Conservation (phyloP, 2,113 vertebrate genomes). For the Perca fluviatilis region DNA sequence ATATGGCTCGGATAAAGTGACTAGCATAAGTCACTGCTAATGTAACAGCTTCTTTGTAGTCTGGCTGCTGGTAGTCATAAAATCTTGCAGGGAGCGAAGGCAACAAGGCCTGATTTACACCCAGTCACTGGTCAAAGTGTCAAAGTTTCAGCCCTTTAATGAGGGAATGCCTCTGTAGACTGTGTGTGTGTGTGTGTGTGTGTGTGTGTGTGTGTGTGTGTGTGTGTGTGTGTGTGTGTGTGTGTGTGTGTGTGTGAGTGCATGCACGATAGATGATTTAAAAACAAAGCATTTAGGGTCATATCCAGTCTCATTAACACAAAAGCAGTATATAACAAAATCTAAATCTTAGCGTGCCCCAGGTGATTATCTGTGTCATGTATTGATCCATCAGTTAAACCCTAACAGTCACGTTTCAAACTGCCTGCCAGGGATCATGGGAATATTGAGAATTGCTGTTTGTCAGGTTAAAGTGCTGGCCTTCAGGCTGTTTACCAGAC, state of each 20-base stretch:
- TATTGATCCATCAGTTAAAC: slow-evolving; percentile 24
- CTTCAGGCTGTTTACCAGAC: slow-evolving; percentile 20
- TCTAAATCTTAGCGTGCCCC: slow-evolving; percentile 11
- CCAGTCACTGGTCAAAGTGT: slow-evolving; percentile 35
- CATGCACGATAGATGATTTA: neutral
- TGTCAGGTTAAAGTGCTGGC: slow-evolving; percentile 19
- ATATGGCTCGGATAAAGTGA: slow-evolving; percentile 66
- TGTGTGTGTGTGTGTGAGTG: too few species aligned
- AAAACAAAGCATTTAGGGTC: slow-evolving; percentile 6
- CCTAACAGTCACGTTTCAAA: neutral
- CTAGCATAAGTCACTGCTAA: slow-evolving; percentile 51
- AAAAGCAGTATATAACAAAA: slow-evolving; percentile 1
- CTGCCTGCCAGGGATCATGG: neutral
- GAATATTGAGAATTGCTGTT: neutral
- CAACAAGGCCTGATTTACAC: slow-evolving; percentile 55
- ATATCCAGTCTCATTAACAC: slow-evolving; percentile 5
- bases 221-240: too few species aligned
- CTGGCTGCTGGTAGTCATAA: slow-evolving; percentile 52
- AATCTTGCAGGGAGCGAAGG: slow-evolving; percentile 48
- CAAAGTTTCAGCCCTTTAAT: slow-evolving; percentile 40
- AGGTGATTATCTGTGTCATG: neutral
- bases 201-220: neutral
- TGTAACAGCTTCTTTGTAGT: slow-evolving; percentile 66
- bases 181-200: neutral
- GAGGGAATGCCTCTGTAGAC: slow-evolving; percentile 11